Percentiles rank a stretch among this genome's conserved stretches.
phyloP scores from a whole-genome alignment of 2,113 vertebrate genomes.

The Ailuropoda melanoleuca region DNA sequence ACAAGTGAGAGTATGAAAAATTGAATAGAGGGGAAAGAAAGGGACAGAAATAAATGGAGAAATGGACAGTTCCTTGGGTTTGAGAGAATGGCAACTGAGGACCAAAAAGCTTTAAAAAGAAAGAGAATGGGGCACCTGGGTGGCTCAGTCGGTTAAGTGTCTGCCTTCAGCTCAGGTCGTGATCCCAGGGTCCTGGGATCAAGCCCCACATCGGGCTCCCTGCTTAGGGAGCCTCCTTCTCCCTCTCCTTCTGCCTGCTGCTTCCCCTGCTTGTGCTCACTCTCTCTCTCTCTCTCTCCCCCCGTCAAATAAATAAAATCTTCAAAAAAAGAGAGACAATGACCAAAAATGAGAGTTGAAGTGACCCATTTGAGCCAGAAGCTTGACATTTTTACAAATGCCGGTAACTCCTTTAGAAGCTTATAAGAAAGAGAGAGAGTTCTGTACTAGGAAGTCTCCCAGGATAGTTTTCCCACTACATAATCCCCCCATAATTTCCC shows the following conservation, averaged over 20 bases:
- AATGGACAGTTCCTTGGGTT: background rate
- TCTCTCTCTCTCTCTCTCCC: too few relatives aligned
- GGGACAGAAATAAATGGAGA: background rate
- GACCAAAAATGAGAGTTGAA: background rate
- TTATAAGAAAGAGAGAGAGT: background rate
- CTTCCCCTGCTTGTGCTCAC: too few relatives aligned
- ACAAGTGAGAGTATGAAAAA: background rate
- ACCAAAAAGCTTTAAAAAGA: background rate
- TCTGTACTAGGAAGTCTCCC: conserved; percentile 11
- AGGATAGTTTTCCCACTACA: background rate
- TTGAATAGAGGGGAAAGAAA: background rate
- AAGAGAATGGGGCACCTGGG: background rate
- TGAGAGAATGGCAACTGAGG: background rate
- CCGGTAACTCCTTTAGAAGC: background rate
- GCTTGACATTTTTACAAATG: background rate
- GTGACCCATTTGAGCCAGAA: background rate
- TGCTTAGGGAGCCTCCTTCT: too few relatives aligned
- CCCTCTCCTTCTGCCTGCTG: too few relatives aligned
- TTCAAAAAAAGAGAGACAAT: background rate
- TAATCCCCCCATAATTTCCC: background rate
- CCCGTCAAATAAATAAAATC: too few relatives aligned
- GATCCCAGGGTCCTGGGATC: too few relatives aligned
- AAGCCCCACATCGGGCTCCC: too few relatives aligned
- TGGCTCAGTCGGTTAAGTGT: too few relatives aligned
- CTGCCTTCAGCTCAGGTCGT: too few relatives aligned